These are phyloP conservation scores for Notamacropus eugenii DNA, from an alignment of 2,797 vertebrate species.

Conservation along the genomic window DNA sequence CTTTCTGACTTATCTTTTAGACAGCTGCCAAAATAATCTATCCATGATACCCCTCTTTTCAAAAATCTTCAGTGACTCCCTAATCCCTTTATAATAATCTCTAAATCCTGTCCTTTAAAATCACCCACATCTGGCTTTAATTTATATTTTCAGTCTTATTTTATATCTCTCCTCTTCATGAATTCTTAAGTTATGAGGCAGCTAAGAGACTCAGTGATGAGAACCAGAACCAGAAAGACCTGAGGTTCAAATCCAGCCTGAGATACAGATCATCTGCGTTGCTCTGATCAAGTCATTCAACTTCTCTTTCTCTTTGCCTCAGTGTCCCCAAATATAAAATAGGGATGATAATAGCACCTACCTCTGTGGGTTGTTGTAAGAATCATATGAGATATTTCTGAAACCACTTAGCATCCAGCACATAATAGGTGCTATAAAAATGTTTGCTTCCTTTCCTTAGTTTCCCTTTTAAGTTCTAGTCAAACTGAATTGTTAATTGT, in stretches of 20 bases:
- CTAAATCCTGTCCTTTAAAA: not conserved
- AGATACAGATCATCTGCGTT: not conserved
- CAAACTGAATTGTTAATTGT: not conserved
- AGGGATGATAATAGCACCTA: not conserved
- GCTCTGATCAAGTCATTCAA: not conserved
- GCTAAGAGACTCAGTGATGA: not conserved
- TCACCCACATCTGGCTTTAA: not conserved
- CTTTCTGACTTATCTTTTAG: not conserved
- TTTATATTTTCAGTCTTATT: not conserved
- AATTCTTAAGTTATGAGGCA: not conserved
- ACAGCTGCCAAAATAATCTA: not conserved
- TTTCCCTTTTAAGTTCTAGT: not conserved
- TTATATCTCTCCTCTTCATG: not conserved
- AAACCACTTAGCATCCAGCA: not conserved
- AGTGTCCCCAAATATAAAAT: not conserved
- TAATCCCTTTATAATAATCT: not conserved
- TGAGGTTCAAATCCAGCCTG: not conserved
- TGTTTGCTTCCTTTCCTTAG: not conserved
- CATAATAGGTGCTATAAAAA: not conserved
- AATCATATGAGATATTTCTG: not conserved
- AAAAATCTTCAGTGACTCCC: not conserved
- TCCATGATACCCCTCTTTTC: not conserved
- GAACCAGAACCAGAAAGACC: not conserved
- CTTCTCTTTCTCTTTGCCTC: not conserved
- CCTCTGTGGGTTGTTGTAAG: not conserved